phyloP scores from a whole-genome alignment of 2,113 vertebrate species.

The Picathartes gymnocephalus region DNA sequence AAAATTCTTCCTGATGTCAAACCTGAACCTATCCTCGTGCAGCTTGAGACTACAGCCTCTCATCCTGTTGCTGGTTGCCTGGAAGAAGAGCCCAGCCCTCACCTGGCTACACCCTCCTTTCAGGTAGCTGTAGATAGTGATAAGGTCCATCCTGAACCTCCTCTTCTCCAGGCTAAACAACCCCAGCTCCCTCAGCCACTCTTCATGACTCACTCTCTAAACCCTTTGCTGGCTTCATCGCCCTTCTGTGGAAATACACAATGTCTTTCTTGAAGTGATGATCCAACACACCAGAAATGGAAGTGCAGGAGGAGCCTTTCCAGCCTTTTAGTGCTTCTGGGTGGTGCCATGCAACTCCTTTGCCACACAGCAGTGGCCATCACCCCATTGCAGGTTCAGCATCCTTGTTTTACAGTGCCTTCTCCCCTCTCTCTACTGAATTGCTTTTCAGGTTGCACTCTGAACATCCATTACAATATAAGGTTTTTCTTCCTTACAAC shows the following conservation, averaged over 20 bases:
- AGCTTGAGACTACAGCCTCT: not conserved
- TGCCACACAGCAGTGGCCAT: not conserved
- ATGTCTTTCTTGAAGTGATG: not conserved
- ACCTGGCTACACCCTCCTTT: not conserved
- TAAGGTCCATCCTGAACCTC: not conserved
- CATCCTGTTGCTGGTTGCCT: not conserved
- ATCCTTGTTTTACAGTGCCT: not conserved
- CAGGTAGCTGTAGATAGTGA: not conserved
- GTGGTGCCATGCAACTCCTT: not conserved
- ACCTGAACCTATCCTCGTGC: not conserved
- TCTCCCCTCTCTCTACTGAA: not conserved
- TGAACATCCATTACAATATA: fast-evolving
- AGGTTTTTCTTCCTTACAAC: not conserved
- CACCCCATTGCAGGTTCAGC: not conserved
- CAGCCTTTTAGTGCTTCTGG: not conserved
- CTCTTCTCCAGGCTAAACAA: not conserved
- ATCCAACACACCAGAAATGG: fast-evolving
- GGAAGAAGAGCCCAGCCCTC: not conserved
- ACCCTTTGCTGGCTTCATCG: fast-evolving
- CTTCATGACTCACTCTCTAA: not conserved
- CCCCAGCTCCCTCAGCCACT: not conserved
- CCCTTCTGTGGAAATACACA: not conserved
- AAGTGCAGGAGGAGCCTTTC: not conserved
- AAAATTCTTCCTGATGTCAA: not conserved
- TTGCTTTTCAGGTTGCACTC: not conserved